A percentile compares a stretch with the other conserved stretches of the same genome.
Evolutionary conservation across 2,797 vertebrate species (phyloP).

Genomic region (Aphelocoma californica): DNA sequence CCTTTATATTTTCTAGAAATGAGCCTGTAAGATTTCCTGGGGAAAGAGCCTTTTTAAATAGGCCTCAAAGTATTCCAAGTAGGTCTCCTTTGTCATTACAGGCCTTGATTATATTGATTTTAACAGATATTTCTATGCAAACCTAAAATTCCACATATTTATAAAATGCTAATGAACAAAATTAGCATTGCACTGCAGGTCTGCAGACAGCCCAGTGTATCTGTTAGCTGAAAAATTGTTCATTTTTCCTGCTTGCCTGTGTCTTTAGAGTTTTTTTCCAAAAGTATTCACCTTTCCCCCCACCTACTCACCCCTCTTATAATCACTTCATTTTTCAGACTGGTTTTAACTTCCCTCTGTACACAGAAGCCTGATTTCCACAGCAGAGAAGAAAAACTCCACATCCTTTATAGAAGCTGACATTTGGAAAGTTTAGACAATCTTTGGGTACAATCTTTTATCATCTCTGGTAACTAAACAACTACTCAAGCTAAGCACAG

Average conservation of each 20-base stretch:
- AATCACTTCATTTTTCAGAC: background rate
- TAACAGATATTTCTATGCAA: background rate
- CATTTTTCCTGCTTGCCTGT: background rate
- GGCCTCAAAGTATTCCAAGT: background rate
- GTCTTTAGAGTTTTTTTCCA: background rate
- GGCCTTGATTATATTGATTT: background rate
- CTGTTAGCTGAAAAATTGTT: background rate
- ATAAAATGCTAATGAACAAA: background rate
- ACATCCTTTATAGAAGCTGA: background rate
- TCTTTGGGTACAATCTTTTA: background rate
- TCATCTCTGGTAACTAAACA: slow-evolving; percentile 11
- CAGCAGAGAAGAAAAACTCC: background rate
- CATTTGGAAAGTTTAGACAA: background rate
- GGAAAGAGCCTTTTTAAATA: background rate
- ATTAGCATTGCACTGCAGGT: background rate
- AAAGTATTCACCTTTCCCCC: background rate
- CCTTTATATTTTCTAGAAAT: background rate
- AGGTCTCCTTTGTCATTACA: background rate
- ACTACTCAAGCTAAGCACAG: slow-evolving; percentile 10
- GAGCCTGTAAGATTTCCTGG: background rate
- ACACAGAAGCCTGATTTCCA: background rate
- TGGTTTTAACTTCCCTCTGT: background rate
- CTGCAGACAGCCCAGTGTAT: background rate
- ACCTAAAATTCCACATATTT: background rate
- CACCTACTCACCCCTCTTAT: rapidly evolving